Evolutionary conservation across 1,140 invertebrate species (phyloP).

Genomic region (Dendroctonus ponderosae): DNA sequence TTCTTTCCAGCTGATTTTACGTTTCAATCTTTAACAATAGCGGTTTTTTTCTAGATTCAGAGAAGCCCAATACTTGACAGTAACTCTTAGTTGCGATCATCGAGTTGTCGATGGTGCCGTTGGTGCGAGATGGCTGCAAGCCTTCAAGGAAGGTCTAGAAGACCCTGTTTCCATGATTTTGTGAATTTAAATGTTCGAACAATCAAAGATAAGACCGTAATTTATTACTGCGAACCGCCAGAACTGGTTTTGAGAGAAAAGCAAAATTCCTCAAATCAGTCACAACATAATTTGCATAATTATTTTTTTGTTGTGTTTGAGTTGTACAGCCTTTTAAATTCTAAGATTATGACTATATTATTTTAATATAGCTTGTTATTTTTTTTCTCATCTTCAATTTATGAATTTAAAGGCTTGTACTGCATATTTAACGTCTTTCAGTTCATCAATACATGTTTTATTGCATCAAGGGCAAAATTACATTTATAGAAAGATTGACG

Average conservation of each 20-base stretch:
- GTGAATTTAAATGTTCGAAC: conserved; percentile 47
- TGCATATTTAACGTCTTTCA: too few species aligned
- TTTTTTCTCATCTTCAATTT: background rate
- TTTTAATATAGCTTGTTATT: background rate
- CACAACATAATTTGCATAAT: background rate
- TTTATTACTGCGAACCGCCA: conserved; percentile 7
- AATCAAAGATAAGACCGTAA: conserved; percentile 3
- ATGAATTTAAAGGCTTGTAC: background rate
- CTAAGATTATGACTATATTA: background rate
- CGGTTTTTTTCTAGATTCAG: conserved; percentile 58
- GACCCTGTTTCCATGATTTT: conserved; percentile 75
- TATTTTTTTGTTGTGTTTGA: conserved; percentile 2
- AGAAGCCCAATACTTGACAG: conserved; percentile 67
- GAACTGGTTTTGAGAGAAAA: background rate
- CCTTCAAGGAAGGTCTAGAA: conserved; percentile 78
- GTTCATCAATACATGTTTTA: too few species aligned
- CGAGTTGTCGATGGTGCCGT: conserved; percentile 83
- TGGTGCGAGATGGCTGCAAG: conserved; percentile 83
- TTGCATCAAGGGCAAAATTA: too few species aligned
- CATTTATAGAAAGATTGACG: too few species aligned
- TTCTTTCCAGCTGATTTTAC: background rate
- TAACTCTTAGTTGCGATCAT: conserved; percentile 89
- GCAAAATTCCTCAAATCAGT: background rate
- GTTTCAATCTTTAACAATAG: background rate
- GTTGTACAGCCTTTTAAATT: too few species aligned